Base-by-base conservation (phyloP, 2,797 vertebrate genomes). In the Furcifer pardalis region DNA sequence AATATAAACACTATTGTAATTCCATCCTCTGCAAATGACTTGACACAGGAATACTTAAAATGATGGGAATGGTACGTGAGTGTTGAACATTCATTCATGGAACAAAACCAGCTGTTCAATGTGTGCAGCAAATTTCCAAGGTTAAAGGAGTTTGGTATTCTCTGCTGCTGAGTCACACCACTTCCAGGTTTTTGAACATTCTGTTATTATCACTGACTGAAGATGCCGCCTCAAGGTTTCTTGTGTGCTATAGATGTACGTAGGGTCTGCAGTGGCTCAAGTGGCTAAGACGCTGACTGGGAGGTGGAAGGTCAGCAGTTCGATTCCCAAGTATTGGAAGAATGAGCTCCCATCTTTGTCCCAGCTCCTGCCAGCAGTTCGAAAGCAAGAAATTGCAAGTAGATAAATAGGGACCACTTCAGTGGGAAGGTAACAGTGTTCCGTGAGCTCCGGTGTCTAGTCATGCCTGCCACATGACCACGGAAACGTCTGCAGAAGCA, bases 1-100 rank as follows among this genome's bases (percentile, higher is more conserved):
- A 77, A 94, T 88, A 89, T 30, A 82, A 94, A 92, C 87, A 91
- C 82, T 87, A 84, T 82, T 90, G 86, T 81, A 84, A 82, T 89
- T 88, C 86, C 84, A 77, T 90, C 79, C 7, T 0, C 74, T 87
- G 32, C 82, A 90, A 86, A 87, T 92, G 86, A 72, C 40, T 81
- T 66, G 83, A 40, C 68, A 68, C 71, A 52, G 1, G 23, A 81
- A 79, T 7, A 5, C 82, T 88, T 80, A 79, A 84, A 94, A 92
- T 81, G 81, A 85, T 83, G 10, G 62, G 84, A 87, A 88, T 19
- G n/a, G 52, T 15, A 0, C 80, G 74, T 37, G 69, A 89, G 7
- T 2, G 77, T 19, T 1, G 25, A 30, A 79, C 0, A 23, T 27
- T 25, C 63, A 13, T 17, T 13, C 76, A 40, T 6, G 89, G 84